Conservation (phyloP, 2,797 vertebrate species). For the Labroides dimidiatus region DNA sequence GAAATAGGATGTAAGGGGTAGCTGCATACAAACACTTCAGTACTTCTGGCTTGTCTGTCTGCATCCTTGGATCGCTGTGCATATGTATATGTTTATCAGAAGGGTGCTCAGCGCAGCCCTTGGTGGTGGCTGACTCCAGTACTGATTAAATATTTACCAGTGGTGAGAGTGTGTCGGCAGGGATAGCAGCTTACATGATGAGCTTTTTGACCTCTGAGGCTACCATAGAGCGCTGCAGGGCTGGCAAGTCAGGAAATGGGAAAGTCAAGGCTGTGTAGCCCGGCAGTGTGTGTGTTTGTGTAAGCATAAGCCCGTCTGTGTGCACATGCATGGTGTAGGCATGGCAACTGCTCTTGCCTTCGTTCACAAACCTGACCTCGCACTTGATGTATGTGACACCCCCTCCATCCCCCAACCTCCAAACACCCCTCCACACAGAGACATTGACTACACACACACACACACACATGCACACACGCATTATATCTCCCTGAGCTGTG, state of each 20-base stretch:
- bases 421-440: neutral
- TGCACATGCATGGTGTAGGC: conserved; percentile 69
- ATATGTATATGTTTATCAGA: conserved; percentile 30
- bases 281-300: conserved; percentile 34
- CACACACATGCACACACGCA: neutral
- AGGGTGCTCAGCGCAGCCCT: conserved; percentile 9
- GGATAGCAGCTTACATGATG: conserved; percentile 38
- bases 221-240: conserved; percentile 16
- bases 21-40: neutral
- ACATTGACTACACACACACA: conserved; percentile 2
- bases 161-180: conserved; percentile 45
- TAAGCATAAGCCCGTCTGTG: conserved; percentile 40
- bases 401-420: neutral
- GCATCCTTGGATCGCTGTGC: neutral
- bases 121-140: conserved; percentile 50
- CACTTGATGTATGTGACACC: conserved; percentile 45
- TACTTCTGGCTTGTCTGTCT: conserved; percentile 22
- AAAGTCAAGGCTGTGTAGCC: conserved; percentile 36
- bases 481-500: neutral
- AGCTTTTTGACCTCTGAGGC: conserved; percentile 67
- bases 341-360: conserved; percentile 63
- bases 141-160: conserved; percentile 72
- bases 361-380: conserved; percentile 30
- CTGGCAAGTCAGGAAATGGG: conserved; percentile 50
- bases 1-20: conserved; percentile 12